phyloP scores from a whole-genome alignment of 2,888 invertebrate species.

The Pecten maximus region DNA sequence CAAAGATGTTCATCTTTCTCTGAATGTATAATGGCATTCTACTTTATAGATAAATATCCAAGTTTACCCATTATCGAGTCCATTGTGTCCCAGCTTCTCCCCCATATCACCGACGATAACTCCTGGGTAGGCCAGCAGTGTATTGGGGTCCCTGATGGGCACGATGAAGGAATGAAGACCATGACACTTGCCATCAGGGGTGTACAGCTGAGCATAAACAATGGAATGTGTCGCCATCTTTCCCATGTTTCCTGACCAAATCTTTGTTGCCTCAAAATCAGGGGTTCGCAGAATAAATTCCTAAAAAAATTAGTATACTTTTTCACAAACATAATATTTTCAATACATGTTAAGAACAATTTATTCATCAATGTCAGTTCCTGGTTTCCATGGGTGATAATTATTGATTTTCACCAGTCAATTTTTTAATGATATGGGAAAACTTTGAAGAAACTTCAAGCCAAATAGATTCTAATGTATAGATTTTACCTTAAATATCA shows the following conservation, averaged over 20 bases:
- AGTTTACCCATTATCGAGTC: conserved; percentile 95
- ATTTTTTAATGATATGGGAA: no score
- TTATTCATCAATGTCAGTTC: no score
- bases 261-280: conserved; percentile 90
- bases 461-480: no score
- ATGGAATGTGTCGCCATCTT: conserved; percentile 91
- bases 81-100: conserved; percentile 94
- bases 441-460: no score
- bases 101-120: conserved; percentile 95
- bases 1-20: no score
- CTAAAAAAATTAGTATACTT: conserved; percentile 69
- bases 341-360: no score
- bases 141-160: conserved; percentile 85
- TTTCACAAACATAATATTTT: no score
- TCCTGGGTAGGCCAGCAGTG: conserved; percentile 85
- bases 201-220: conserved; percentile 93
- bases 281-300: conserved; percentile 90
- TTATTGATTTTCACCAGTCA: no score
- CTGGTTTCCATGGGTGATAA: no score
- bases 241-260: conserved; percentile 92
- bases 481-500: no score
- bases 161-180: conserved; percentile 95
- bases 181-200: conserved; percentile 90
- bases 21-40: no score
- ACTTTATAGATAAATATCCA: no score